Base-by-base conservation (phyloP, 2,113 vertebrate genomes). In the Mastomys natalensis region DNA sequence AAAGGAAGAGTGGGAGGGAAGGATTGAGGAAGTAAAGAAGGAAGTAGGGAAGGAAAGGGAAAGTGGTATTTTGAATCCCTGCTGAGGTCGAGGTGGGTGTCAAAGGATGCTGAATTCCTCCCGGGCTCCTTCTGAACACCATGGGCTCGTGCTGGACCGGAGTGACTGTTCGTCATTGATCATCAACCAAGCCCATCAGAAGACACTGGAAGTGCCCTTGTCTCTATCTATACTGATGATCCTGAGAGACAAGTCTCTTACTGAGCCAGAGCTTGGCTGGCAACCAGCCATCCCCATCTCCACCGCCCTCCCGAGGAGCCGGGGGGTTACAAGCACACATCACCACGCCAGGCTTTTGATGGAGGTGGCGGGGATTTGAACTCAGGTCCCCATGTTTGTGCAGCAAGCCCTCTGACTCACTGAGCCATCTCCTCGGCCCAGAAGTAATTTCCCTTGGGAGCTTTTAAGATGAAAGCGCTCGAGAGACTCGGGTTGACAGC, bases 1-100 rank as follows among this genome's bases (percentile, higher is more conserved):
- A 0, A 0, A 7, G 0, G 5, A 8, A 80, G 3, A 37, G 1
- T 0, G 4, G 64, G 66, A 15, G 19, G 8, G 17, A 12, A 8
- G 29, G 16, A 12, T 16, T 5, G 17, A 40, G 31, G 11, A 19
- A 24, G 17, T 2, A 7, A 53, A 10, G 48, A 34, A 48, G 51
- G 29, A 29, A 6, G 43, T 4, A 7, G 7, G 2, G 43, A 48
- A 89, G 37, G 60, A 11, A 48, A 5, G 22, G 31, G 0, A 1
- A 87, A 93, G 78, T 29, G 12, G 5, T 37, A 48, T 43, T 48
- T 86, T 29, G 26, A 24, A 37, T 68, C 31, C 5, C 19, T 70
- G 85, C 11, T 26, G 64, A 51, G 64, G 31, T 70, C 1, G 15
- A 70, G 19, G 31, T 26, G 7, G 48, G 29, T 16, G 15, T 64